phyloP scores from a whole-genome alignment of 2,113 vertebrate species.

The Pachycephala philippinensis region DNA sequence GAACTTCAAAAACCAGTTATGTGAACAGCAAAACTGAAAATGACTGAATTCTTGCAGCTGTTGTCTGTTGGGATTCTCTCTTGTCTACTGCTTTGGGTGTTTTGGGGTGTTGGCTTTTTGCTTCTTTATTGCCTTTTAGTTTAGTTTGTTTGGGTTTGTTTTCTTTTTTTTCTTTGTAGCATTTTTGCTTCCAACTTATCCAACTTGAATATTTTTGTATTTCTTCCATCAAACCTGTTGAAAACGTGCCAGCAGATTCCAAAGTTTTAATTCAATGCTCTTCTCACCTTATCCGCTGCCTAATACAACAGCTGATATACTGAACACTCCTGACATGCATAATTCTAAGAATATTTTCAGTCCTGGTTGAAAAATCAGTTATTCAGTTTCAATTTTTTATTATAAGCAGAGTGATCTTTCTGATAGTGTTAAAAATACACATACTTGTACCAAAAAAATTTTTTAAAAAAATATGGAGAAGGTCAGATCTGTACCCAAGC shows the following conservation, averaged over 20 bases:
- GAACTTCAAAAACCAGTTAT: not conserved
- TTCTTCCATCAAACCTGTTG: not conserved
- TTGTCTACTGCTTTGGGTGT: not conserved
- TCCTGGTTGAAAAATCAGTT: not conserved
- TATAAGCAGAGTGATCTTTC: not conserved
- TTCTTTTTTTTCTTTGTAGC: not conserved
- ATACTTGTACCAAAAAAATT: not conserved
- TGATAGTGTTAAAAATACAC: not conserved
- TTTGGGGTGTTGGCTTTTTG: not conserved
- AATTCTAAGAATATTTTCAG: not conserved
- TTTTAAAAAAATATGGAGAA: not conserved
- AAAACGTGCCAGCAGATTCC: not conserved
- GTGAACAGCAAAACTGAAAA: not conserved
- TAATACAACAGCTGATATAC: not conserved
- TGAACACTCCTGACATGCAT: not conserved
- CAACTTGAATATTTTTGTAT: not conserved
- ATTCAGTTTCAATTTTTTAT: not conserved
- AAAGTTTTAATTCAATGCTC: not conserved
- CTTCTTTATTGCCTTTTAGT: not conserved
- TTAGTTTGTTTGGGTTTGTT: not conserved
- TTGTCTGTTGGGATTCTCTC: not conserved
- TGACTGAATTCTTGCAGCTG: not conserved
- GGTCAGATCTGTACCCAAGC: not conserved
- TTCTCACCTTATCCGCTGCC: not conserved
- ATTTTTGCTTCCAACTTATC: not conserved